Percentiles rank a stretch among this genome's conserved stretches.
Evolutionary conservation across 1,140 invertebrate genomes (phyloP).

Genomic region (Apis laboriosa): DNA sequence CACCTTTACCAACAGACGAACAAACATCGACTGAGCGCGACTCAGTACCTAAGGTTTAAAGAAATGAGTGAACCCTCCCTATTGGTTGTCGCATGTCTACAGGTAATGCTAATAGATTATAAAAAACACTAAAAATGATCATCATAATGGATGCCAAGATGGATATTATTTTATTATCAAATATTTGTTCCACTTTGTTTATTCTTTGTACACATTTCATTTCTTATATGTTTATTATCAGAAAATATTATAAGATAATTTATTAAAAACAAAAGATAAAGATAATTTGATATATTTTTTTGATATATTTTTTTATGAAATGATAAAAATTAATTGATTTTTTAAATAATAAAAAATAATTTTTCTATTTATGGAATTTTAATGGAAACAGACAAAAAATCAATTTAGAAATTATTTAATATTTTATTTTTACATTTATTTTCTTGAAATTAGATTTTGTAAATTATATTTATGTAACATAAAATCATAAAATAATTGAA

Average conservation of each 20-base stretch:
- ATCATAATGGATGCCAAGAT: background rate
- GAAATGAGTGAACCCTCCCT: constrained; percentile 47
- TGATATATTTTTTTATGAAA: too few relatives aligned
- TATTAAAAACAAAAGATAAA: background rate
- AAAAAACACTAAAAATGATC: constrained; percentile 22
- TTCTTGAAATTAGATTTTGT: background rate
- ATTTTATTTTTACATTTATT: background rate
- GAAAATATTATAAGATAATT: background rate
- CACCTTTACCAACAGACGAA: constrained; percentile 57
- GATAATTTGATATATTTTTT: background rate
- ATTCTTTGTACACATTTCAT: background rate
- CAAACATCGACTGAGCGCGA: constrained; percentile 61
- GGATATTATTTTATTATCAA: background rate
- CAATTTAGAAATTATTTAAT: background rate
- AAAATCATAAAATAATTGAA: background rate
- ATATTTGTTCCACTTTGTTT: constrained; percentile 11
- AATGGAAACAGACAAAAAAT: background rate
- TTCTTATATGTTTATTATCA: background rate
- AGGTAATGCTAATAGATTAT: constrained; percentile 36
- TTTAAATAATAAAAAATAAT: too few relatives aligned
- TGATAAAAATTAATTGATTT: too few relatives aligned
- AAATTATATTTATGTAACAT: background rate
- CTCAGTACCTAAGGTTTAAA: constrained; percentile 27
- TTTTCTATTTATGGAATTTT: too few relatives aligned
- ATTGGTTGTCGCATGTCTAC: constrained; percentile 38